A percentile compares a stretch with the other conserved stretches of the same genome.
phyloP scores from a whole-genome alignment of 1,140 invertebrate species.

The Ridgeia piscesae region DNA sequence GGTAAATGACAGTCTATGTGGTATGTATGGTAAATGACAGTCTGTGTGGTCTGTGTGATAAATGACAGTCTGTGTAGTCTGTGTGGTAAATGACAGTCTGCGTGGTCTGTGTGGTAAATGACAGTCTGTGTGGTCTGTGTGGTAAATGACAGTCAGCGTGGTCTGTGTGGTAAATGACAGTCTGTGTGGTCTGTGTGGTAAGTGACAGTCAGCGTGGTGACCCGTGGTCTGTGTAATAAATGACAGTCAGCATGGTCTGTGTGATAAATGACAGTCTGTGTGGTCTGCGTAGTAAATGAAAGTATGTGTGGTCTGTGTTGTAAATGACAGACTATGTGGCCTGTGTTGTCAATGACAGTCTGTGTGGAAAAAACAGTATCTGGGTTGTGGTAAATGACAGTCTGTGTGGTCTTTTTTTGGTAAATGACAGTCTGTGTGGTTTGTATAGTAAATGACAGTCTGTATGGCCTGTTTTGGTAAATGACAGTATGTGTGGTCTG shows the following conservation, averaged over 20 bases:
- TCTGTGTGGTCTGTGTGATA: not conserved
- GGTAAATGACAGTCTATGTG: no score
- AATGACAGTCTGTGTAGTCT: not conserved
- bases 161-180: not conserved
- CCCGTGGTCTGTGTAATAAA: no score
- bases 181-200: not conserved
- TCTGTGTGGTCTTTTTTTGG: not conserved
- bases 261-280: not conserved
- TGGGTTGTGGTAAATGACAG: no score
- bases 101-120: not conserved
- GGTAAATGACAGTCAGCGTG: no score
- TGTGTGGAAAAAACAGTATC: no score
- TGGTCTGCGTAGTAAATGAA: not conserved
- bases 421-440: no score
- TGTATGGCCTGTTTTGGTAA: not conserved
- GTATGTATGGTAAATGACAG: not conserved
- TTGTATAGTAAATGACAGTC: not conserved
- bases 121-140: not conserved
- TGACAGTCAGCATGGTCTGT: not conserved
- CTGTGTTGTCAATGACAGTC: not conserved
- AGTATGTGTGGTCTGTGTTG: not conserved
- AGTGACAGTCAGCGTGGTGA: no score
- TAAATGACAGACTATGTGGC: no score
- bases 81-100: not conserved
- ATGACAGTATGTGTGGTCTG: not conserved